These are phyloP conservation scores for Stenichneumon culpator DNA, from an alignment of 2,888 invertebrate genomes.

Conservation along the genomic window DNA sequence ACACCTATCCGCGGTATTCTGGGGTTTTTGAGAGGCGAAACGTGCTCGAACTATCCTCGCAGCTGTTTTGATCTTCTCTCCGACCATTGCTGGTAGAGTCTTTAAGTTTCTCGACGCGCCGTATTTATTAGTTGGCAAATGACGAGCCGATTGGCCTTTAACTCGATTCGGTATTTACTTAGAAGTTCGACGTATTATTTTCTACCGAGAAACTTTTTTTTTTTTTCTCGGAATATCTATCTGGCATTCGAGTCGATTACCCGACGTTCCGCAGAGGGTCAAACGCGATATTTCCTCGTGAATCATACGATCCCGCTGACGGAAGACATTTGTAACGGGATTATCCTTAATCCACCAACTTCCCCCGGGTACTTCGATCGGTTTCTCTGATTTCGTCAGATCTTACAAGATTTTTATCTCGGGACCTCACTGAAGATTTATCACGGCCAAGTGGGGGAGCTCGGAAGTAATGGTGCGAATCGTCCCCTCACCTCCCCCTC, in stretches of 20 bases:
- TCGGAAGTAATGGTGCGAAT: neutral
- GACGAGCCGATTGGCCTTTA: neutral
- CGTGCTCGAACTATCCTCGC: neutral
- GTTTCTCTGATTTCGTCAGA: neutral
- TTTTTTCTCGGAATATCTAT: neutral
- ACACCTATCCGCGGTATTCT: constrained; percentile 26
- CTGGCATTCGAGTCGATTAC: neutral
- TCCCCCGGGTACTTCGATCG: neutral
- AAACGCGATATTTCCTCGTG: neutral
- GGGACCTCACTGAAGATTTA: neutral
- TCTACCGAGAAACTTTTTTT: neutral
- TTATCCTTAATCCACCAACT: neutral
- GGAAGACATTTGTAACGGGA: neutral
- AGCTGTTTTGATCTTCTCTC: neutral
- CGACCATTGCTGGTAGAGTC: neutral
- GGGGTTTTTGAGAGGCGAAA: constrained; percentile 1
- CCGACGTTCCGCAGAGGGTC: neutral
- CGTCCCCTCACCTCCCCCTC: neutral
- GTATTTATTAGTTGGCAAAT: neutral
- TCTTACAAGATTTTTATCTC: neutral
- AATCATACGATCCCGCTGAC: neutral
- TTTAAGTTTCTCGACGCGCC: neutral
- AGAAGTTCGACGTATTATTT: neutral
- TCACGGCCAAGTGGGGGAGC: neutral
- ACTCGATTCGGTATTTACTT: neutral